Conservation (phyloP, 1,140 invertebrate genomes). For the Nebria ingens region DNA sequence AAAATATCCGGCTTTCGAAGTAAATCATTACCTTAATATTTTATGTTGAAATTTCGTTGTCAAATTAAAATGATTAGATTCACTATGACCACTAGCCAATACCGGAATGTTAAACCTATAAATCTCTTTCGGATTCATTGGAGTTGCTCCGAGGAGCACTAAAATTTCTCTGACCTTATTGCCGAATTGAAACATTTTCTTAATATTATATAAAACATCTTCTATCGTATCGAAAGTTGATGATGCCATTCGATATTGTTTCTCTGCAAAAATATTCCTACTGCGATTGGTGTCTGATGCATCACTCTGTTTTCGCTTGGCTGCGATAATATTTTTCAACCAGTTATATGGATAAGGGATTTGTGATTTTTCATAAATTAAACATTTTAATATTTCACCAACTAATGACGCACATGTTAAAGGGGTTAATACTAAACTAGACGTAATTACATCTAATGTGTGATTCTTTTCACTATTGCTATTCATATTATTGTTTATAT, state of each 20-base stretch:
- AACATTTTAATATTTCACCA: slow-evolving; percentile 17
- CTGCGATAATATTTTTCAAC: slow-evolving; percentile 14
- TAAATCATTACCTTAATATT: slow-evolving; percentile 18
- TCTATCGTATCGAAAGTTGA: slow-evolving; percentile 16
- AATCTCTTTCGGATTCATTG: slow-evolving; percentile 17
- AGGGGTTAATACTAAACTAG: slow-evolving; percentile 15
- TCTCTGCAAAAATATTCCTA: slow-evolving; percentile 13
- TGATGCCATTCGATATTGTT: slow-evolving; percentile 15
- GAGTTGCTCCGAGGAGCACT: slow-evolving; percentile 18
- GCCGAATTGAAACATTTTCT: slow-evolving; percentile 10
- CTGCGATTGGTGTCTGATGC: slow-evolving; percentile 2
- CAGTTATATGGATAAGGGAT: slow-evolving; percentile 20
- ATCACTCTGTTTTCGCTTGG: slow-evolving; percentile 10
- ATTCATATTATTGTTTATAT: neutral
- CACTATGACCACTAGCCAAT: slow-evolving; percentile 14
- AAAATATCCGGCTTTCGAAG: no score
- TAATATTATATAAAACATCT: slow-evolving; percentile 14
- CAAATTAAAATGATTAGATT: slow-evolving; percentile 15
- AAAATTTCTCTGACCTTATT: slow-evolving; percentile 15
- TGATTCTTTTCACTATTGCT: neutral
- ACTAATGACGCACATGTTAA: slow-evolving; percentile 16
- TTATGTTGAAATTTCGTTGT: slow-evolving; percentile 16
- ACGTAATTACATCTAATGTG: slow-evolving; percentile 8
- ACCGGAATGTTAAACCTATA: slow-evolving; percentile 14
- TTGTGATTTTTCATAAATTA: slow-evolving; percentile 19